A percentile compares a stretch with the other conserved stretches of the same genome.
phyloP scores from a whole-genome alignment of 2,113 vertebrate species.

The Eclectus roratus region DNA sequence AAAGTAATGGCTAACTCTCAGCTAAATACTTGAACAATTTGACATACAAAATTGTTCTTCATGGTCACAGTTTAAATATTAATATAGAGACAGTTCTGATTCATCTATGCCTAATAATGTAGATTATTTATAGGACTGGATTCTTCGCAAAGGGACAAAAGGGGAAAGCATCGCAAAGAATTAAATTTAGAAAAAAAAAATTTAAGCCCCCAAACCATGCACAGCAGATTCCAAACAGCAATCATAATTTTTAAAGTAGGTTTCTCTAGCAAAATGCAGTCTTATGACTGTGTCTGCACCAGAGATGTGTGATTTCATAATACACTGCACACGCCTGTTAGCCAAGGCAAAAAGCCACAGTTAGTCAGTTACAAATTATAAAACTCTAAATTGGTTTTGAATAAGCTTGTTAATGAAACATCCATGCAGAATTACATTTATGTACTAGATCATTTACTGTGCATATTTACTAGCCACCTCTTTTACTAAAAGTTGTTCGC shows the following conservation, averaged over 20 bases:
- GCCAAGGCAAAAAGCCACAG: background rate
- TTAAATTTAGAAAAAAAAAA: rapidly evolving
- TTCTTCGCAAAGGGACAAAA: background rate
- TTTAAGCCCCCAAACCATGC: background rate
- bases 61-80: background rate
- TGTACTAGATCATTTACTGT: background rate
- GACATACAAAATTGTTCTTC: background rate
- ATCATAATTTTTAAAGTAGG: background rate
- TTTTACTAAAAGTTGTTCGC: background rate
- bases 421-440: background rate
- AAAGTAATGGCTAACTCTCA: background rate
- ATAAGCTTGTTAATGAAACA: background rate
- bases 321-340: background rate
- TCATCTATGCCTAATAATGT: background rate
- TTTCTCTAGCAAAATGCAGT: background rate
- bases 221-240: background rate
- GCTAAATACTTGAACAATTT: background rate
- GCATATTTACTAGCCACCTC: background rate
- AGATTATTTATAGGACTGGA: background rate
- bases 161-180: background rate
- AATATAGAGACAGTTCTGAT: background rate
- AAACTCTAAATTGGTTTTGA: background rate
- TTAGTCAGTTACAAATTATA: background rate
- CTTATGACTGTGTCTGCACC: background rate
- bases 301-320: background rate